Evolutionary conservation across 2,113 vertebrate genomes (phyloP).

Genomic region (Capricornis sumatraensis): DNA sequence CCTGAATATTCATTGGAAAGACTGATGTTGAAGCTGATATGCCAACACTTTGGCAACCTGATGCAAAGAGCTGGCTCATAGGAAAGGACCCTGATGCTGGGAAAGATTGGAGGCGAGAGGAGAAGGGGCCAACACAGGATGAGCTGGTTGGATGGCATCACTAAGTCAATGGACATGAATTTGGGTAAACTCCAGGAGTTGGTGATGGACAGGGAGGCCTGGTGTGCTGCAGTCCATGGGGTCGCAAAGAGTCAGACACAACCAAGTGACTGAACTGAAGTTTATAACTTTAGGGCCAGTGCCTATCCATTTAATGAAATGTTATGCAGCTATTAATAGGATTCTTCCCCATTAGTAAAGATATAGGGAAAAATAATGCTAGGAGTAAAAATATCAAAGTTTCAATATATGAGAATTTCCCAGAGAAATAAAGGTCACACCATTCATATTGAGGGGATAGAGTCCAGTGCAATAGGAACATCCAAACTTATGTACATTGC

Average conservation of each 20-base stretch:
- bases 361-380: background rate
- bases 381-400: slow-evolving; percentile 21
- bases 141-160: background rate
- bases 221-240: background rate
- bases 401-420: slow-evolving; percentile 37
- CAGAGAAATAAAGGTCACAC: slow-evolving; percentile 25
- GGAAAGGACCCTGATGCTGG: background rate
- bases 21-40: background rate
- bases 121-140: background rate
- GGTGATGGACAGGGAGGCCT: background rate
- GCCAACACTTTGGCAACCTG: background rate
- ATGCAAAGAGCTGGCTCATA: background rate
- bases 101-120: background rate
- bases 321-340: background rate
- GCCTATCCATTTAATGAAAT: background rate
- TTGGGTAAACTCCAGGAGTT: background rate
- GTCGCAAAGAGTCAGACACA: accelerated
- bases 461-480: background rate
- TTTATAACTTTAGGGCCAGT: background rate
- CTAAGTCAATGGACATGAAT: background rate
- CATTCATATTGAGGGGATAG: background rate
- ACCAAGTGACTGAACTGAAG: background rate
- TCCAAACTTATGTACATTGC: background rate
- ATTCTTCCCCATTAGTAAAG: background rate
- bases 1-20: background rate